These are phyloP conservation scores for Euwallacea similis DNA, from an alignment of 1,140 invertebrate species.

Conservation along the genomic window DNA sequence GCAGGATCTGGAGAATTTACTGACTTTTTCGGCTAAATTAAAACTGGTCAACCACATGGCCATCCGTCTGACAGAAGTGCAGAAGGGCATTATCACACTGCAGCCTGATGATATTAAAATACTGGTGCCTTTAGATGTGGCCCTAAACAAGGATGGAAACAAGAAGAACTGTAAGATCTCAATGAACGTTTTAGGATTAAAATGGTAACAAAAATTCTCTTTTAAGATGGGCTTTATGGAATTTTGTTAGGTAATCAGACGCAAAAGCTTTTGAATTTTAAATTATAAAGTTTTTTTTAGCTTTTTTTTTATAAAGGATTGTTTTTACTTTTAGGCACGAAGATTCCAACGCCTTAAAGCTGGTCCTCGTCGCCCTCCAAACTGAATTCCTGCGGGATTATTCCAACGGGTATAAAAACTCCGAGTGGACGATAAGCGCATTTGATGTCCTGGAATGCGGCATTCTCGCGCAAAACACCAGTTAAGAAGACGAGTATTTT, in stretches of 20 bases:
- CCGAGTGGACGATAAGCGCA: constrained; percentile 50
- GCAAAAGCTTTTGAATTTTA: neutral
- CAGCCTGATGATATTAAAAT: constrained; percentile 51
- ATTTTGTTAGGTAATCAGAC: neutral
- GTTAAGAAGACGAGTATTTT: neutral
- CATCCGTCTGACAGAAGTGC: constrained; percentile 40
- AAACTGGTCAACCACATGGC: constrained; percentile 45
- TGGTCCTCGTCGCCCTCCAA: constrained; percentile 50
- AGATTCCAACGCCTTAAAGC: constrained; percentile 37
- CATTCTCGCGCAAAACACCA: constrained; percentile 39
- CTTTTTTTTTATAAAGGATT: neutral
- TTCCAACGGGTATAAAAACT: constrained; percentile 34
- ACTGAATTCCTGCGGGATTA: constrained; percentile 51
- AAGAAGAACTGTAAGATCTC: constrained; percentile 42
- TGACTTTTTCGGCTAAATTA: constrained; percentile 42
- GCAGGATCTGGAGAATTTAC: constrained; percentile 44
- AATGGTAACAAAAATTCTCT: constrained; percentile 41
- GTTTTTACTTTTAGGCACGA: constrained; percentile 16
- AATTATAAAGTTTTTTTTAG: neutral
- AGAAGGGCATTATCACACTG: constrained; percentile 47
- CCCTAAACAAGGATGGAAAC: constrained; percentile 38
- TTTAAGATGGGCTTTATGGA: no score
- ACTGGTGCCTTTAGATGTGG: constrained; percentile 48
- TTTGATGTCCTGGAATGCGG: constrained; percentile 51
- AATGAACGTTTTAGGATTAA: constrained; percentile 46